These are phyloP conservation scores for Odontamblyopus rebecca DNA, from an alignment of 2,797 vertebrate genomes.

Conservation along the genomic window DNA sequence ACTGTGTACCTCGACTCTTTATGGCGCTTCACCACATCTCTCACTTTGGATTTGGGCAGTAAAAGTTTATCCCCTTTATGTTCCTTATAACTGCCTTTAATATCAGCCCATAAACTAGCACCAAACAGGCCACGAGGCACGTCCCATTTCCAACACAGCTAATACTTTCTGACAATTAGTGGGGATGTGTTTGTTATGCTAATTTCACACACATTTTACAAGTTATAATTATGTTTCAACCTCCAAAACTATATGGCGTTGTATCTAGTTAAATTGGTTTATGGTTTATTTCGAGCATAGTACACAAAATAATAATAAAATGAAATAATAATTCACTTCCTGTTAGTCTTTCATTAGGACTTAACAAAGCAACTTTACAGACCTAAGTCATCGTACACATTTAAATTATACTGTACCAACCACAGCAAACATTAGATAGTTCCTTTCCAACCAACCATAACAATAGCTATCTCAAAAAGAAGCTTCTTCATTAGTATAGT, in stretches of 20 bases:
- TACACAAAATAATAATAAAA: no score
- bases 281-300: no score
- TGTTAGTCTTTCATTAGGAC: no score
- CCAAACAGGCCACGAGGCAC: constrained; percentile 69
- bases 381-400: no score
- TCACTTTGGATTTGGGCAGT: constrained; percentile 71
- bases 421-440: no score
- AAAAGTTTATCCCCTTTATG: constrained; percentile 78
- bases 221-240: background rate
- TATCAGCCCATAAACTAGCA: constrained; percentile 73
- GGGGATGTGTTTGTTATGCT: constrained; percentile 10
- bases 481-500: no score
- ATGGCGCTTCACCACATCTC: constrained; percentile 61
- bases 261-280: background rate
- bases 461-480: no score
- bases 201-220: background rate
- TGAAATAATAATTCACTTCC: no score
- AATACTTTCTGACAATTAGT: constrained; percentile 59
- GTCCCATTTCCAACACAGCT: constrained; percentile 39
- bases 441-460: no score
- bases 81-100: constrained; percentile 75
- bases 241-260: background rate
- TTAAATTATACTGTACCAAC: no score
- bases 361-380: no score
- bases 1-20: constrained; percentile 56